Evolutionary conservation across 2,888 invertebrate genomes (phyloP).

Genomic region (Agriopis leucophaearia): DNA sequence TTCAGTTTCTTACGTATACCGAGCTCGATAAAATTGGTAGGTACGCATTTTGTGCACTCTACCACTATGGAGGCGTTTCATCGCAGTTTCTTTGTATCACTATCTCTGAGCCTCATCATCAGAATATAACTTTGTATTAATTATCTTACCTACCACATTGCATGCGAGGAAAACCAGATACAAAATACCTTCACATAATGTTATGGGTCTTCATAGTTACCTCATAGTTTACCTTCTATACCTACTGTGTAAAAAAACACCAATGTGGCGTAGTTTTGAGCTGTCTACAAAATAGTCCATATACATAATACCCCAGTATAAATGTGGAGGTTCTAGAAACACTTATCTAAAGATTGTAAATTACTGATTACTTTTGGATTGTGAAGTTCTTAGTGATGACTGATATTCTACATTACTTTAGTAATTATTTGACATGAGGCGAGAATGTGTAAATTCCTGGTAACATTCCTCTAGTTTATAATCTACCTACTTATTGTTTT

Average conservation of each 20-base stretch:
- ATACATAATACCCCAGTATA: neutral
- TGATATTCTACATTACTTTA: neutral
- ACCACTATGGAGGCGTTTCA: constrained; percentile 73
- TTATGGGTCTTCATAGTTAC: constrained; percentile 1
- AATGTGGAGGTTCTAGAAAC: constrained; percentile 21
- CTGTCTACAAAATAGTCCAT: constrained; percentile 6
- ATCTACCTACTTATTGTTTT: neutral
- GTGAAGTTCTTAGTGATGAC: constrained; percentile 16
- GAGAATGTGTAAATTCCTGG: neutral
- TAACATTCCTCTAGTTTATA: too few relatives aligned
- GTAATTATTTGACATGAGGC: neutral
- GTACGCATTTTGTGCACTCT: constrained; percentile 78
- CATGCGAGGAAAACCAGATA: constrained; percentile 1
- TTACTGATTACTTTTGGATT: constrained; percentile 17
- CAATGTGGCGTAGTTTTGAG: constrained; percentile 33
- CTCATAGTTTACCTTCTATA: constrained; percentile 25
- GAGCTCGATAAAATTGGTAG: constrained; percentile 46
- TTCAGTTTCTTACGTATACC: constrained; percentile 45
- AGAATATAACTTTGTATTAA: constrained; percentile 3
- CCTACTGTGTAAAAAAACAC: constrained; percentile 29
- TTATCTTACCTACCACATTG: constrained; percentile 5
- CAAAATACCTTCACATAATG: neutral
- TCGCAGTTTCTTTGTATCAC: constrained; percentile 49
- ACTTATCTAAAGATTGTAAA: constrained; percentile 26
- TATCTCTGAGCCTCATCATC: constrained; percentile 10